Evolutionary conservation across 1,140 invertebrate species (phyloP).

Genomic region (Tetraneura akinire): DNA sequence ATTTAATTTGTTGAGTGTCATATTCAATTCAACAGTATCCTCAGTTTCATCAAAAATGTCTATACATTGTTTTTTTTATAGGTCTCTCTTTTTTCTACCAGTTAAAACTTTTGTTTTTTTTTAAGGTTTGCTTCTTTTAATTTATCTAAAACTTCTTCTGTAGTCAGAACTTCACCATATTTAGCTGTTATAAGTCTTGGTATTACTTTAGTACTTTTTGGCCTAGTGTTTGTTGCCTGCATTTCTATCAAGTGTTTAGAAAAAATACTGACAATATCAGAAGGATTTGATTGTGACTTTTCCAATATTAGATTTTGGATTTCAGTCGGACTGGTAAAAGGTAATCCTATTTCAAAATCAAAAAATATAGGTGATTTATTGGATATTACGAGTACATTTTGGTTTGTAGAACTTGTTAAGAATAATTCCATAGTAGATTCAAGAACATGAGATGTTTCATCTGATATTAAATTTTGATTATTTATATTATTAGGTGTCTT

Average conservation of each 20-base stretch:
- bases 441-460: too few relatives aligned
- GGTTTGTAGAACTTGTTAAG: too few relatives aligned
- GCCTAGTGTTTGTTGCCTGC: too few relatives aligned
- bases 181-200: neutral
- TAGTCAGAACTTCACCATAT: conserved; percentile 13
- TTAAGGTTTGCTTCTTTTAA: neutral
- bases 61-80: neutral
- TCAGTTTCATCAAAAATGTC: neutral
- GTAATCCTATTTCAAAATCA: too few relatives aligned
- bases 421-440: too few relatives aligned
- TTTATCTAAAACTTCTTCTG: conserved; percentile 6
- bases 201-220: conserved; percentile 6
- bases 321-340: too few relatives aligned
- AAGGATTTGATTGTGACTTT: too few relatives aligned
- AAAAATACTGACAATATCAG: neutral
- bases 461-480: too few relatives aligned
- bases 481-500: too few relatives aligned
- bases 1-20: neutral
- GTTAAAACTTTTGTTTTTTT: neutral
- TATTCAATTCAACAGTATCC: neutral
- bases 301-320: too few relatives aligned
- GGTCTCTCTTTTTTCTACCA: conserved; percentile 4
- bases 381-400: too few relatives aligned
- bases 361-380: too few relatives aligned
- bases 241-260: conserved; percentile 5